Evolutionary conservation across 1,140 invertebrate genomes (phyloP).

Genomic region (Drosophila subpulchrella): DNA sequence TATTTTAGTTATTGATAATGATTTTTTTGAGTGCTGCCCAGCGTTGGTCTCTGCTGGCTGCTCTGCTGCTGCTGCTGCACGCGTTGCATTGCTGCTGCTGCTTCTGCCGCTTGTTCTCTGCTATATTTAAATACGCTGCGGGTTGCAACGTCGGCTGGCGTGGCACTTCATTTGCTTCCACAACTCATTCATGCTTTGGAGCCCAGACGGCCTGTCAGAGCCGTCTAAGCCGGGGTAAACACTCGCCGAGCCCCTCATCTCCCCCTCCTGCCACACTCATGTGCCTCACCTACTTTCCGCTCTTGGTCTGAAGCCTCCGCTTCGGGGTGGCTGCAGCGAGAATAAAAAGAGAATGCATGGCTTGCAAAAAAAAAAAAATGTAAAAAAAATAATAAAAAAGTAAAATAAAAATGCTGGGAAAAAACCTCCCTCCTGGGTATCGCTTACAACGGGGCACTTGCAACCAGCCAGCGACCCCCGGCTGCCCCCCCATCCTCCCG

Average conservation of each 20-base stretch:
- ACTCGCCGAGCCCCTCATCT: conserved; percentile 40
- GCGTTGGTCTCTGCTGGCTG: conserved; percentile 36
- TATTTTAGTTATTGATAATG: background rate
- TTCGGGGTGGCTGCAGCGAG: conserved; percentile 63
- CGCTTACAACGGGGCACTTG: conserved; percentile 79
- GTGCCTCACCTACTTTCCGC: conserved; percentile 80
- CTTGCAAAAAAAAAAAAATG: conserved; percentile 27
- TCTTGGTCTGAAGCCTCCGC: conserved; percentile 58
- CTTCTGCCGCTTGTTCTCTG: conserved; percentile 32
- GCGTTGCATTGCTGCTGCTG: conserved; percentile 61
- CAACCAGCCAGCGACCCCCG: conserved; percentile 56
- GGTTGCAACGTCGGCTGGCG: conserved; percentile 67
- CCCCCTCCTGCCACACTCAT: conserved; percentile 41
- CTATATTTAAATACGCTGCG: conserved; percentile 81
- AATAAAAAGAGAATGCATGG: conserved; percentile 44
- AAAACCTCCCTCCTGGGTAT: conserved; percentile 73
- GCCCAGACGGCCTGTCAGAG: conserved; percentile 57
- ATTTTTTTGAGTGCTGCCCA: background rate
- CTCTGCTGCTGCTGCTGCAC: conserved; percentile 53
- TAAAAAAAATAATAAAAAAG: conserved; percentile 29
- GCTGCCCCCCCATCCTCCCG: background rate
- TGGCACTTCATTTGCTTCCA: conserved; percentile 83
- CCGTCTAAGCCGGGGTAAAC: conserved; percentile 78
- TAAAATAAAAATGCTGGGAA: conserved; percentile 34
- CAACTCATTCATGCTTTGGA: conserved; percentile 83